Evolutionary conservation across 1,140 invertebrate species (phyloP).

Genomic region (Contarinia nasturtii): DNA sequence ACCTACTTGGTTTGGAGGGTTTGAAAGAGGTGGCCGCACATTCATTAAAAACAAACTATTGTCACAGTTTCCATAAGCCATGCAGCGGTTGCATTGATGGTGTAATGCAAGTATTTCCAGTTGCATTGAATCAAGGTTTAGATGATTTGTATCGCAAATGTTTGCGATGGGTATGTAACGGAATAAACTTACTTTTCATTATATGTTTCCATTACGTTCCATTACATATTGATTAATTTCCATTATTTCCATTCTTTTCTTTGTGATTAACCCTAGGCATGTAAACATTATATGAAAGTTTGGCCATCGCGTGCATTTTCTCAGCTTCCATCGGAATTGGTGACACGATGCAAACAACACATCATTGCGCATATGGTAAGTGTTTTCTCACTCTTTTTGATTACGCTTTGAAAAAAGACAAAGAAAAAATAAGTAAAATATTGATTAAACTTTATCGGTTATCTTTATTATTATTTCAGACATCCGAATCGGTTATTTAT

Average conservation of each 20-base stretch:
- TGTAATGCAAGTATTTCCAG: constrained; percentile 62
- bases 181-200: too few species aligned
- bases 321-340: constrained; percentile 53
- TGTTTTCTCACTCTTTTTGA: neutral
- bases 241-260: too few species aligned
- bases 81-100: constrained; percentile 43
- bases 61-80: constrained; percentile 33
- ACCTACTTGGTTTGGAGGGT: constrained; percentile 73
- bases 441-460: neutral
- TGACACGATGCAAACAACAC: constrained; percentile 65
- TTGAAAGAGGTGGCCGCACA: constrained; percentile 77
- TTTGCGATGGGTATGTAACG: constrained; percentile 64
- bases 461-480: constrained; percentile 20
- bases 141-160: constrained; percentile 72
- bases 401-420: too few species aligned
- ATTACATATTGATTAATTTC: too few species aligned
- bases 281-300: constrained; percentile 60
- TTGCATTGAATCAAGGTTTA: constrained; percentile 65
- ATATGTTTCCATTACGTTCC: too few species aligned
- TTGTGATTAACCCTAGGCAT: too few species aligned
- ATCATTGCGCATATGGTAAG: constrained; percentile 36
- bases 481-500: constrained; percentile 39
- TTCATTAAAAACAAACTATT: constrained; percentile 72
- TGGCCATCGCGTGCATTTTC: constrained; percentile 77
- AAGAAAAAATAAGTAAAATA: too few species aligned